phyloP scores from a whole-genome alignment of 2,888 invertebrate species.

The Limulus polyphemus region DNA sequence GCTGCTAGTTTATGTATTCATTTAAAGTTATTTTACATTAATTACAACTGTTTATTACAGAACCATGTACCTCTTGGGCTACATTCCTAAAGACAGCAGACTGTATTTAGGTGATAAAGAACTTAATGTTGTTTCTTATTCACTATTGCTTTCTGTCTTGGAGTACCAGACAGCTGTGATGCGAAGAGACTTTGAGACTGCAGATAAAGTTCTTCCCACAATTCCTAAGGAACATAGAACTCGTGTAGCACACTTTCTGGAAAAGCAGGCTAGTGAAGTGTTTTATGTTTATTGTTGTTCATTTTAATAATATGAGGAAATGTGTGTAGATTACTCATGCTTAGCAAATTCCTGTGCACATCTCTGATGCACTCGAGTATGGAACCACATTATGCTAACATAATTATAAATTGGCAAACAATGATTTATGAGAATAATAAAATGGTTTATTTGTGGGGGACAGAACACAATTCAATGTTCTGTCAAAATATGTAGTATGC shows the following conservation, averaged over 20 bases:
- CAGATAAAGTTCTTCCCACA: slow-evolving; percentile 83
- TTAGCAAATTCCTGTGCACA: background rate
- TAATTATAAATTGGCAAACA: too few species aligned
- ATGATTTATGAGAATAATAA: too few species aligned
- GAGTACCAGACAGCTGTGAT: slow-evolving; percentile 99
- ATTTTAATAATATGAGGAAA: background rate
- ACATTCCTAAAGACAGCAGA: slow-evolving; percentile 88
- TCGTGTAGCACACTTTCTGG: slow-evolving; percentile 94
- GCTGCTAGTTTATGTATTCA: too few species aligned
- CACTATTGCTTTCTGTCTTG: slow-evolving; percentile 71
- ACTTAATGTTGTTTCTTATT: slow-evolving; percentile 83
- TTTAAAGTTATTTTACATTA: too few species aligned
- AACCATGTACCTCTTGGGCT: slow-evolving; percentile 92
- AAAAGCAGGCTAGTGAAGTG: slow-evolving; percentile 62
- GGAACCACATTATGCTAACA: too few species aligned
- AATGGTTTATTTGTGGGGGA: too few species aligned
- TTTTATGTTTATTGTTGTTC: background rate
- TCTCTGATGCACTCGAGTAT: too few species aligned
- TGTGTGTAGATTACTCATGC: background rate
- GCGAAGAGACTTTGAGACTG: slow-evolving; percentile 90
- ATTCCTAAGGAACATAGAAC: slow-evolving; percentile 94
- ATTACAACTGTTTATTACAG: slow-evolving; percentile 34
- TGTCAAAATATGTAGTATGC: too few species aligned
- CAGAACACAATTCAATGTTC: too few species aligned
- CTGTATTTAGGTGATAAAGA: slow-evolving; percentile 96